Base-by-base conservation (phyloP, 2,113 vertebrate genomes). In the Cromileptes altivelis region DNA sequence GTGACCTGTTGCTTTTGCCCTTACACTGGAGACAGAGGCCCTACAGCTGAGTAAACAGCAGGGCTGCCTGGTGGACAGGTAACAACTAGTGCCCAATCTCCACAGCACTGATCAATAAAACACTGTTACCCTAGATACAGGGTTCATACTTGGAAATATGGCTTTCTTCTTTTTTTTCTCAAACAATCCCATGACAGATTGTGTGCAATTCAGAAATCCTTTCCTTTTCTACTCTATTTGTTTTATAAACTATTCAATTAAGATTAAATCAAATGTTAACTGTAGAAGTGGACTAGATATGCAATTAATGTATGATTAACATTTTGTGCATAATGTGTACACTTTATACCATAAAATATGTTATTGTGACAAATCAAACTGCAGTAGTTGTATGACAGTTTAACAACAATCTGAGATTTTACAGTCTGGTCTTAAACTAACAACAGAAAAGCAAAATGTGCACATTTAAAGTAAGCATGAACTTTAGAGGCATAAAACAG, bases 11-110 rank as follows among this genome's bases (percentile, higher is more conserved):
- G 90, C 93, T 92, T 90, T 93, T 92, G 91, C 90, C 91, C 93
- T 91, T 80, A 81, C 85, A 87, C 90, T 93, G 88, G 93, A 95
- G 91, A 94, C 90, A 76, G 92, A 94, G 94, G 85, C 82, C 81
- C 84, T 79, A 81, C 95, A 96, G 95, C 95, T 96, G 95, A 95
- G 91, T 94, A 94, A 96, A 96, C 93, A 96, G 86, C n/a, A 58
- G 67, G 75, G 75, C 85, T 60, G 78, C 69, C 47, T 23, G 82
- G 76, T 58, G 91, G 89, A 93, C 95, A 95, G 94, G 94, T 95
- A 93, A 93, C 86, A 82, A 70, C 62, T 58, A 61, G 70, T 75
- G 15, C 79, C 69, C 50, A 53, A 56, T 68, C 65, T 42, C 40
- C 57, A 14, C 69, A 47, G 40, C 33, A 52, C 80, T 80, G 78